These are phyloP conservation scores for Dryadula phaetusa DNA, from an alignment of 2,888 invertebrate genomes.

Conservation along the genomic window DNA sequence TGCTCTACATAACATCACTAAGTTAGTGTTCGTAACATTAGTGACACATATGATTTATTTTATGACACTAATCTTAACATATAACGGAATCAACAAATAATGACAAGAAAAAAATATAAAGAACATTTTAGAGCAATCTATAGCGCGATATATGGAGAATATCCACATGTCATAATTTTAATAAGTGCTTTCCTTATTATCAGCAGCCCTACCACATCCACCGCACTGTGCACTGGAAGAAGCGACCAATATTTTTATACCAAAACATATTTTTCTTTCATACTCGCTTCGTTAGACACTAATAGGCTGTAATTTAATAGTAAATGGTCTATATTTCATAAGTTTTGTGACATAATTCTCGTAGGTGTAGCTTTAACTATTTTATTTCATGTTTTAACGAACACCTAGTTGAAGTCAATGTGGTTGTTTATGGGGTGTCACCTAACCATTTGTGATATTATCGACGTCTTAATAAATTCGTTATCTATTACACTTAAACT, in stretches of 20 bases:
- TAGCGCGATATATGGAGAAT: not conserved
- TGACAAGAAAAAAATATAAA: not conserved
- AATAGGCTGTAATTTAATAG: conserved; percentile 46
- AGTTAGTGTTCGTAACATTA: too few relatives aligned
- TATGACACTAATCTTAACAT: too few relatives aligned
- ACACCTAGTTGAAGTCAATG: conserved; percentile 23
- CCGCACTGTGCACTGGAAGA: not conserved
- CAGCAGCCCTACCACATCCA: not conserved
- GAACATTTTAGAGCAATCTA: not conserved
- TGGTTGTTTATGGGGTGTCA: conserved; percentile 41
- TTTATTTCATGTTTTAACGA: conserved; percentile 41
- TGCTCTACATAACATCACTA: too few relatives aligned
- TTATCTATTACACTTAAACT: conserved; percentile 29
- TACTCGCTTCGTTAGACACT: conserved; percentile 40
- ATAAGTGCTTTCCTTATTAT: conserved; percentile 13
- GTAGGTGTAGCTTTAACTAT: conserved; percentile 44
- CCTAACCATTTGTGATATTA: conserved; percentile 34
- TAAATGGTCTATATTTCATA: conserved; percentile 48
- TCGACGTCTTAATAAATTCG: conserved; percentile 30
- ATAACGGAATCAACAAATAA: not conserved
- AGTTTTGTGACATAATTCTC: conserved; percentile 45
- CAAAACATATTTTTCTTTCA: conserved; percentile 34
- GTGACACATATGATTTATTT: too few relatives aligned
- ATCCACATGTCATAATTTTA: conserved; percentile 12
- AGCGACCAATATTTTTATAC: conserved; percentile 30